These are phyloP conservation scores for Ptiloglossa arizonensis DNA, from an alignment of 1,140 invertebrate genomes.

Conservation along the genomic window DNA sequence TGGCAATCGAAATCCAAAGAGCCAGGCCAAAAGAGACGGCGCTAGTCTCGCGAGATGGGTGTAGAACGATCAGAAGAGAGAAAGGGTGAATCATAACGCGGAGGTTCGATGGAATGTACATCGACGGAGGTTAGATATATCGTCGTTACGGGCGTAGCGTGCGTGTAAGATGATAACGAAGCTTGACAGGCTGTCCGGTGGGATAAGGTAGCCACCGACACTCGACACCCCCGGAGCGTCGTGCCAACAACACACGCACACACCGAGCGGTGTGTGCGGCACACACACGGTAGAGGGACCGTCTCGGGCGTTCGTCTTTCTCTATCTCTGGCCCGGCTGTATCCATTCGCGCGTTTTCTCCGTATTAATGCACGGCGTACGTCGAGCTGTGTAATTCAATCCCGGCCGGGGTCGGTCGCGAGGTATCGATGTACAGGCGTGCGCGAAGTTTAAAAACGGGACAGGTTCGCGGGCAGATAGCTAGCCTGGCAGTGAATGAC, in stretches of 20 bases:
- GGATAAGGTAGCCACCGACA: constrained; percentile 77
- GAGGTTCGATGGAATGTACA: constrained; percentile 63
- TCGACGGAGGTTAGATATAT: constrained; percentile 55
- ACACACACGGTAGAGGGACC: constrained; percentile 2
- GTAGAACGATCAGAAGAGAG: constrained; percentile 9
- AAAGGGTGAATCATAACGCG: constrained; percentile 42
- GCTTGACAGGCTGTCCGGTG: constrained; percentile 78
- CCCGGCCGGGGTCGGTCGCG: constrained; percentile 57
- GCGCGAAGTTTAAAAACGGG: constrained; percentile 64
- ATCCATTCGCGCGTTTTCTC: constrained; percentile 67
- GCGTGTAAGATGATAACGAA: constrained; percentile 79
- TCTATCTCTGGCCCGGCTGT: constrained; percentile 47
- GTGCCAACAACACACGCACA: constrained; percentile 61
- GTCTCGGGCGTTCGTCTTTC: constrained; percentile 43
- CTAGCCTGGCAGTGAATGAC: constrained; percentile 48
- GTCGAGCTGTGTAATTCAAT: constrained; percentile 62
- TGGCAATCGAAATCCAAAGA: no score
- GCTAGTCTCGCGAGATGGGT: background rate
- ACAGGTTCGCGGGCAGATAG: constrained; percentile 59
- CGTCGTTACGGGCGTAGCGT: constrained; percentile 60
- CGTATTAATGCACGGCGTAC: constrained; percentile 67
- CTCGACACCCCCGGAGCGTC: constrained; percentile 71
- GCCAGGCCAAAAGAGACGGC: background rate
- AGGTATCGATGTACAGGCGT: constrained; percentile 68
- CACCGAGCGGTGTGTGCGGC: background rate